These are phyloP conservation scores for Siniperca scherzeri DNA, from an alignment of 2,797 vertebrate genomes.

Conservation along the genomic window DNA sequence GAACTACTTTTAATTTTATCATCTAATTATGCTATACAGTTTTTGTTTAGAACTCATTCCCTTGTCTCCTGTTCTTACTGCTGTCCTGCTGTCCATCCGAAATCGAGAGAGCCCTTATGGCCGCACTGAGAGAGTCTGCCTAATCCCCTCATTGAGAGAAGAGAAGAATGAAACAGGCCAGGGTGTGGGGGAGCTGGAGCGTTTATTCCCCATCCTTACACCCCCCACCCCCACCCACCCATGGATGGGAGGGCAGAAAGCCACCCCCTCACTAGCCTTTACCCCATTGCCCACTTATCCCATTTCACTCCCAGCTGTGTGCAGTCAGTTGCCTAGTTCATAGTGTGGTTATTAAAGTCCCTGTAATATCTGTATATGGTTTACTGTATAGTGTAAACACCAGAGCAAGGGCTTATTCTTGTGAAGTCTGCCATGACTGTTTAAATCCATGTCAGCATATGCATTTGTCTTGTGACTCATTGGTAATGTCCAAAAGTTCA, in stretches of 20 bases:
- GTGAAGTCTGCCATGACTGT: conserved; percentile 2
- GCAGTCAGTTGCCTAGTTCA: conserved; percentile 60
- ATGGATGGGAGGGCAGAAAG: conserved; percentile 83
- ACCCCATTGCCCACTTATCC: conserved; percentile 73
- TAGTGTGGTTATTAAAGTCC: conserved; percentile 37
- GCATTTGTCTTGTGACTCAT: conserved; percentile 12
- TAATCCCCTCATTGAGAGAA: conserved; percentile 89
- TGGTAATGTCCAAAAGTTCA: conserved; percentile 10
- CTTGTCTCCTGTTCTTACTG: conserved; percentile 67
- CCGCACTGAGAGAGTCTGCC: conserved; percentile 78
- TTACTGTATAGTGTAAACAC: conserved; percentile 39
- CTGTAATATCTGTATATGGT: conserved; percentile 48
- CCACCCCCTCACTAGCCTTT: conserved; percentile 77
- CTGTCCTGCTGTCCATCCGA: conserved; percentile 67
- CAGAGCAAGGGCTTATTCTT: background rate
- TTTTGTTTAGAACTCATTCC: conserved; percentile 62
- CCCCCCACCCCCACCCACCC: conserved; percentile 61
- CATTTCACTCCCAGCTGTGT: conserved; percentile 72
- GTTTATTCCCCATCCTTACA: conserved; percentile 75
- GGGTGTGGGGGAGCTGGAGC: conserved; percentile 75
- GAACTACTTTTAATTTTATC: conserved; percentile 46
- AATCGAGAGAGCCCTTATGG: conserved; percentile 80
- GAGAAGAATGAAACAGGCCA: conserved; percentile 85
- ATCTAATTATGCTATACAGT: conserved; percentile 55
- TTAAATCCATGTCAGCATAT: background rate